Percentiles rank a stretch among this genome's conserved stretches.
phyloP scores from a whole-genome alignment of 1,140 invertebrate genomes.

The Drosophila athabasca region DNA sequence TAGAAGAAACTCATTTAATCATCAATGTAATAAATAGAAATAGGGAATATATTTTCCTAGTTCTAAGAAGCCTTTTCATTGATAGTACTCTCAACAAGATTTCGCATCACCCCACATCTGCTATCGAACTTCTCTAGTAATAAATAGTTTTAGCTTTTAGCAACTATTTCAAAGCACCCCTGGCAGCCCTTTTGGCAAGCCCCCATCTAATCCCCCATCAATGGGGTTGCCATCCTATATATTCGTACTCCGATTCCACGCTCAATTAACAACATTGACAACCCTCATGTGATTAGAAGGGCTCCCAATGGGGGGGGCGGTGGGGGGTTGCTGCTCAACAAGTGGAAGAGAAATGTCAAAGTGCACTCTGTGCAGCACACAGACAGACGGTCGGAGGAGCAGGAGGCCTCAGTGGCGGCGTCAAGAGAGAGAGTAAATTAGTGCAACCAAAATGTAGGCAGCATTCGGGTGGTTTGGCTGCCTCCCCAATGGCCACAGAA shows the following conservation, averaged over 20 bases:
- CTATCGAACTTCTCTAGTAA: no score
- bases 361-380: not conserved
- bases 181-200: no score
- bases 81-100: no score
- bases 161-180: no score
- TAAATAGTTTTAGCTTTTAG: no score
- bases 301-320: not conserved
- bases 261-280: slow-evolving; percentile 37
- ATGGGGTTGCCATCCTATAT: not conserved
- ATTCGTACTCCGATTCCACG: not conserved
- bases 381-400: slow-evolving; percentile 5
- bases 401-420: not conserved
- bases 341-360: slow-evolving; percentile 42
- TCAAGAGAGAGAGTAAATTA: slow-evolving; percentile 54
- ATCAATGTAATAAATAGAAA: no score
- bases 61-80: no score
- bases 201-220: no score
- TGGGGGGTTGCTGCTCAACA: slow-evolving; percentile 49
- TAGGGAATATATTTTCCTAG: no score
- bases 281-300: slow-evolving; percentile 15
- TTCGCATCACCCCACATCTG: no score
- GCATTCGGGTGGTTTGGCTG: not conserved
- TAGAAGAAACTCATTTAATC: no score
- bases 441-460: slow-evolving; percentile 35
- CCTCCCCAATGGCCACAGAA: slow-evolving; percentile 38